Conservation (phyloP, 2,113 vertebrate genomes). For the Dissostichus mawsoni region DNA sequence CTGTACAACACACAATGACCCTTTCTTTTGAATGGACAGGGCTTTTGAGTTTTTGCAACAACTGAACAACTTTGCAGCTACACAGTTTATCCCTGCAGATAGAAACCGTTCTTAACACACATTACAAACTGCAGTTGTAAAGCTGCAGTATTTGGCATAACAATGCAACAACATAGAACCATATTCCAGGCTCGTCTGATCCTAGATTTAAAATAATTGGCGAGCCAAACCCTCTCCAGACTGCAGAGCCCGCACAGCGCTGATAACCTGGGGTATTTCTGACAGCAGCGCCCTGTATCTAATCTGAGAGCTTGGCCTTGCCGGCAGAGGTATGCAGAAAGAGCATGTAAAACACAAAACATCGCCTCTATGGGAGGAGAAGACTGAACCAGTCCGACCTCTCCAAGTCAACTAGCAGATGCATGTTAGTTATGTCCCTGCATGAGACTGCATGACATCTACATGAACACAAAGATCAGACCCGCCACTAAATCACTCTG, state of each 20-base stretch:
- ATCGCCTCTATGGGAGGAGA: background rate
- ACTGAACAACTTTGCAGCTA: background rate
- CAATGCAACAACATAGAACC: no score
- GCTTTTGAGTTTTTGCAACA: background rate
- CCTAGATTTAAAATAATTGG: background rate
- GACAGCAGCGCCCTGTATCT: slow-evolving; percentile 48
- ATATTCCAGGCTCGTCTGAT: background rate
- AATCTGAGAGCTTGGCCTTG: slow-evolving; percentile 29
- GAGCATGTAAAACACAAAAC: background rate
- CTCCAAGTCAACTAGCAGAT: background rate
- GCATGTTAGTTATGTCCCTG: background rate
- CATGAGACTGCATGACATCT: background rate
- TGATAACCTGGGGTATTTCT: slow-evolving; percentile 48
- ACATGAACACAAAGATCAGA: background rate
- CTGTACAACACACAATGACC: background rate
- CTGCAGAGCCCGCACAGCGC: slow-evolving; percentile 1
- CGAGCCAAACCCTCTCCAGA: background rate
- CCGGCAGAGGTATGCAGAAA: slow-evolving; percentile 27
- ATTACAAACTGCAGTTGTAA: background rate
- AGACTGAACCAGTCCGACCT: background rate
- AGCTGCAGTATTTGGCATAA: no score
- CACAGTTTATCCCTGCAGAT: background rate
- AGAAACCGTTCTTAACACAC: background rate
- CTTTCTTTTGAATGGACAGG: background rate
- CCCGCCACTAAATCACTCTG: background rate